Base-by-base conservation (phyloP, 2,888 invertebrate genomes). In the Silvanus unidentatus region DNA sequence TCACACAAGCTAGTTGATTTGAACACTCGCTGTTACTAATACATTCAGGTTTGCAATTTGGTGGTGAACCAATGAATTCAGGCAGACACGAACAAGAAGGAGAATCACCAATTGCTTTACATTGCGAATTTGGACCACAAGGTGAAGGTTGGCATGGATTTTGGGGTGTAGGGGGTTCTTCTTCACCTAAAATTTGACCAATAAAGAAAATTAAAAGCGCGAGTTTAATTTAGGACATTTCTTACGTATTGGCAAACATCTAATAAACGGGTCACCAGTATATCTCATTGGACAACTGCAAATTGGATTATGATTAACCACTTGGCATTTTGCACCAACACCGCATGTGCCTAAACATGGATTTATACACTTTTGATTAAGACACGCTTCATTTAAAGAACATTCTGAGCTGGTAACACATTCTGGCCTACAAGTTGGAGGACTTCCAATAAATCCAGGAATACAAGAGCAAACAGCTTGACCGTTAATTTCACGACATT, bases 321-420 rank as follows among this genome's bases (percentile, higher is more conserved):
- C 82, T 78, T 82, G 81, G 62, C 88, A 89, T 43, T 79, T 74
- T 22, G 88, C 84, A 60, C 85, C 84, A 48, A 79, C 75, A 8
- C 86, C 88, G 65, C 89, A 89, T 27, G 81, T 81, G 51, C 87
- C 88, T 1, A 84, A 84, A 60, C 89, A 89, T 22, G 89, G 88
- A 70, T 89, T 84, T 60, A 77, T 75, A 78, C 88, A 88, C 71
- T 85, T 85, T 53, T 82, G 81, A 51, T 80, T 79, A 32, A 83
- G 76, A 54, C 88, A 88, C 2, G 86, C 85, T 64, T 75, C 79
- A 61, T 84, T 81, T 30, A 82, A 79, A 1, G 80, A 70, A 66
- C 87, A 87, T 59, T 86, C 87, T 1, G 84, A 79, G 62, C 82
- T 82, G 30, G 80, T 66, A 0, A 81, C 73, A 69, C 87, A 87